phyloP scores from a whole-genome alignment of 2,113 vertebrate genomes.

The Indicator indicator region DNA sequence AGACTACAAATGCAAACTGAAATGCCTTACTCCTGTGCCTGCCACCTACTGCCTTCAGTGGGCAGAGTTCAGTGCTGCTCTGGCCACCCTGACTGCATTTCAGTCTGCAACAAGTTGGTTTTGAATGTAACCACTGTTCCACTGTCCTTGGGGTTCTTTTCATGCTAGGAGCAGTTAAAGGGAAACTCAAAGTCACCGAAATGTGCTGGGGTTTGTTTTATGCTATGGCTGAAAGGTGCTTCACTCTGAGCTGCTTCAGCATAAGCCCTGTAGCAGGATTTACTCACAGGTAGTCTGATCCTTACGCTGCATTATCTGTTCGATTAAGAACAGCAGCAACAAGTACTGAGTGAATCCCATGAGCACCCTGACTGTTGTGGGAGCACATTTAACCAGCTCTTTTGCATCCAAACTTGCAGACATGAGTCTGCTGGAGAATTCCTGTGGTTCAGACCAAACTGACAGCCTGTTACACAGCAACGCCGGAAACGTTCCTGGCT shows the following conservation, averaged over 20 bases:
- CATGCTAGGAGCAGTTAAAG: not conserved
- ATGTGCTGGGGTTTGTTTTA: not conserved
- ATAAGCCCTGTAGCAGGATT: not conserved
- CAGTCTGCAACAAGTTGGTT: not conserved
- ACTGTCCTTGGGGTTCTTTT: not conserved
- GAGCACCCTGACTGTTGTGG: not conserved
- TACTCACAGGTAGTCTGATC: slow-evolving; percentile 10
- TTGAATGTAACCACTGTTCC: not conserved
- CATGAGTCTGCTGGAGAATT: not conserved
- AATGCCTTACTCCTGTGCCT: not conserved
- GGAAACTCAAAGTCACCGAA: not conserved
- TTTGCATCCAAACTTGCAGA: not conserved
- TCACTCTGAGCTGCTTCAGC: not conserved
- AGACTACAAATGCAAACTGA: not conserved
- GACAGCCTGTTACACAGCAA: not conserved
- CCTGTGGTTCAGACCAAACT: slow-evolving; percentile 7
- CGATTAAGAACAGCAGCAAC: slow-evolving; percentile 14
- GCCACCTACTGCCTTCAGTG: not conserved
- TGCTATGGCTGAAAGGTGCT: not conserved
- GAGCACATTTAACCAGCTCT: not conserved
- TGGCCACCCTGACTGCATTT: not conserved
- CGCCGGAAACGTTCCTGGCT: not conserved
- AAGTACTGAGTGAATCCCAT: slow-evolving; percentile 21
- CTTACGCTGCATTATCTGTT: not conserved
- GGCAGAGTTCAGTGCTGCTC: not conserved